Evolutionary conservation across 2,113 vertebrate species (phyloP), one percentile per base, ranked within the genome.

Genomic region (Neopipo cinnamomea): DNA sequence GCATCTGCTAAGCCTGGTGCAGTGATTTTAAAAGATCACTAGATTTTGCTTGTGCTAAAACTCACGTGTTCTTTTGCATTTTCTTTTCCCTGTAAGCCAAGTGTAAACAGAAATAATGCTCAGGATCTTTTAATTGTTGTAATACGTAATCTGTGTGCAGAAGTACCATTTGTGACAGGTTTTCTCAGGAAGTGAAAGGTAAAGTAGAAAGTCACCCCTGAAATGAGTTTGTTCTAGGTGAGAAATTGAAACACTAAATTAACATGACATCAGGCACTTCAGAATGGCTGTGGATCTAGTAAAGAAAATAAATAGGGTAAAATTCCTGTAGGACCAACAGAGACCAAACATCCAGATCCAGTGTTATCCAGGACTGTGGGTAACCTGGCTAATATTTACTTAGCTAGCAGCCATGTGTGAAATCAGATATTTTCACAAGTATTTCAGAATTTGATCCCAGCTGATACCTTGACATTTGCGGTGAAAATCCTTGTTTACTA

Each of bases 341-440:
- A 85, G 83, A 79, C 37, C 41, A 91, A 85, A 73, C 27, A 58
- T 5, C 15, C 58, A 85, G 70, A 87, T 73, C 66, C 58, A 53
- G 41, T n/a, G 46, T 56, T 91, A 62, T 11, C 67, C 91, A 93
- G 58, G 44, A 42, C 44, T 33, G 62, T 19, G 73, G 1, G 2
- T 55, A 90, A 87, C 70, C 76, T 18, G 46, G 53, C 53, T 79
- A 91, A 84, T 96, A 92, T 82, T 96, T 95, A 75, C 62, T 72
- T 87, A 93, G 53, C 58, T 56, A 87, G 73, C 61, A 93, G 89
- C 74, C 62, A 25, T 70, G 56, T 92, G 86, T 93, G 83, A 93
- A 96, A 95, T 75, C 86, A 94, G 76, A 17, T 91, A 85, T 75
- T 93, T 97, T 95, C 92, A 96, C 92, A 89, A 89, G 92, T 88